Percentiles rank a stretch among this genome's conserved stretches.
Evolutionary conservation across 2,888 invertebrate genomes (phyloP).

Genomic region (Torymus texanus): DNA sequence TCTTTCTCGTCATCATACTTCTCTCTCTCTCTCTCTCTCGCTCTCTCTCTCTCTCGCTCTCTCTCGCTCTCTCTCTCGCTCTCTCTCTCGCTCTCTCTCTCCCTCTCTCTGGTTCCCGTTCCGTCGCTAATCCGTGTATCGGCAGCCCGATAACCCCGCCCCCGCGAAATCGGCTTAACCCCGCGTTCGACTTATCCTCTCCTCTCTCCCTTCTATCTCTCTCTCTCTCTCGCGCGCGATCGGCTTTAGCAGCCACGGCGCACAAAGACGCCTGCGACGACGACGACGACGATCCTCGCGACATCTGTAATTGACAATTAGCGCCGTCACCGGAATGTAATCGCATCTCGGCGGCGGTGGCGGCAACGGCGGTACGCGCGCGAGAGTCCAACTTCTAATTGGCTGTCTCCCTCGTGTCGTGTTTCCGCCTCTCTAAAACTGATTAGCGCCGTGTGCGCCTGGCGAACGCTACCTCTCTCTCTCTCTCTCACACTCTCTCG

Average conservation of each 20-base stretch:
- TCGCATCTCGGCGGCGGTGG: conserved; percentile 62
- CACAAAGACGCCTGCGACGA: conserved; percentile 45
- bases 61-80: no score
- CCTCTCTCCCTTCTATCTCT: no score
- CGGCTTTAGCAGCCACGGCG: conserved; percentile 20
- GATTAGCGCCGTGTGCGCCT: no score
- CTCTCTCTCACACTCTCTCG: not conserved
- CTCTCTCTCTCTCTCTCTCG: no score
- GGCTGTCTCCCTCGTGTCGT: conserved; percentile 59
- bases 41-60: no score
- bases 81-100: no score
- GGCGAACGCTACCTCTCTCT: not conserved
- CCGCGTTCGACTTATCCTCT: conserved; percentile 41
- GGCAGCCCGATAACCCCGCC: conserved; percentile 21
- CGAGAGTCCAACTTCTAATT: conserved; percentile 70
- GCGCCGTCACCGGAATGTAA: conserved; percentile 68
- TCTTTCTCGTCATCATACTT: no score
- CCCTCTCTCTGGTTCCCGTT: no score
- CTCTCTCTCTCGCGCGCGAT: not conserved
- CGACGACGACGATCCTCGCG: conserved; percentile 52
- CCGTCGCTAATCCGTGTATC: conserved; percentile 32
- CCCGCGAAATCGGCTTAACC: conserved; percentile 48
- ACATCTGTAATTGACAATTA: conserved; percentile 69
- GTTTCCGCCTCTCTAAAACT: not conserved
- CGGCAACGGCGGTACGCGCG: conserved; percentile 69